phyloP scores from a whole-genome alignment of 1,140 invertebrate species.

The Chelonus insularis region DNA sequence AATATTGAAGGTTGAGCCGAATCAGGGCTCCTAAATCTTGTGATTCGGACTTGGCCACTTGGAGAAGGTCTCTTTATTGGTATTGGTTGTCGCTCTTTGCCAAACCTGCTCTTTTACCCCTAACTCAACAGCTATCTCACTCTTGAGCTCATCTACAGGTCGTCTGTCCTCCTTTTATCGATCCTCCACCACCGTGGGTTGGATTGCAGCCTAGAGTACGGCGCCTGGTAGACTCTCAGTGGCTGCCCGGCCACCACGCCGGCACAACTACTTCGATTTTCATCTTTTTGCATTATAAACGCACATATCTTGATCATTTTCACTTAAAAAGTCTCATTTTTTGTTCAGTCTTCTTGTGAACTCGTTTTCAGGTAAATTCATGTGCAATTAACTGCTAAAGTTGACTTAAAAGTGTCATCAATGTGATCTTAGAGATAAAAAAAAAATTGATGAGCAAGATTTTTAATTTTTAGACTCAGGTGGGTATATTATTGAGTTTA shows the following conservation, averaged over 20 bases:
- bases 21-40: neutral
- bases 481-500: too few species aligned
- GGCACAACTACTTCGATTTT: constrained; percentile 47
- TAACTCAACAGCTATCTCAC: constrained; percentile 4
- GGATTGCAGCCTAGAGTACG: constrained; percentile 24
- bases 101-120: constrained; percentile 1
- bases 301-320: constrained; percentile 26
- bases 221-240: constrained; percentile 44
- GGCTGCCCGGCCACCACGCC: constrained; percentile 57
- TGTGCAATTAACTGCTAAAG: too few species aligned
- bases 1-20: neutral
- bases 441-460: too few species aligned
- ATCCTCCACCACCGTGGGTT: constrained; percentile 40
- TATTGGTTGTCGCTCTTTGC: constrained; percentile 8
- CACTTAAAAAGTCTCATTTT: neutral
- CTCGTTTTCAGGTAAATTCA: neutral
- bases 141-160: neutral
- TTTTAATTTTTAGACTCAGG: too few species aligned
- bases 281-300: constrained; percentile 28
- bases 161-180: constrained; percentile 51
- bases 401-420: too few species aligned
- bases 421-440: too few species aligned
- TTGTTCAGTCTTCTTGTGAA: neutral
- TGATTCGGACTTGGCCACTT: neutral
- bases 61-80: neutral